Evolutionary conservation across 2,113 vertebrate species (phyloP).

Genomic region (Grus americana): DNA sequence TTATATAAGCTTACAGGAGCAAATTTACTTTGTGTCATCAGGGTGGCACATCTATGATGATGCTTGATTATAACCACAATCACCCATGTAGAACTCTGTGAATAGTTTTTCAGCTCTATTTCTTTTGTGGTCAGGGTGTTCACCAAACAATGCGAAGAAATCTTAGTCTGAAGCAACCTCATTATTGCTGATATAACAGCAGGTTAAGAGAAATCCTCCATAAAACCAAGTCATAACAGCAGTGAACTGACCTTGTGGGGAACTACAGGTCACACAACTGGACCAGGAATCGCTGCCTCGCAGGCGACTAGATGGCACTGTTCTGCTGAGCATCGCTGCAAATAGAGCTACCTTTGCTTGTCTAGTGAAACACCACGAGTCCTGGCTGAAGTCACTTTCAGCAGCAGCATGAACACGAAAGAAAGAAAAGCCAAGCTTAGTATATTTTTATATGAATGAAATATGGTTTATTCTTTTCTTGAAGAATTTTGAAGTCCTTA

Average conservation of each 20-base stretch:
- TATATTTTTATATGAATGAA: not conserved
- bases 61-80: not conserved
- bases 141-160: not conserved
- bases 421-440: not conserved
- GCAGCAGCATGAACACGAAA: not conserved
- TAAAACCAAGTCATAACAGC: not conserved
- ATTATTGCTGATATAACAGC: not conserved
- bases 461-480: not conserved
- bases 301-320: constrained; percentile 16
- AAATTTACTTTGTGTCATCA: not conserved
- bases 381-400: not conserved
- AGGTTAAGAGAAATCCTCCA: not conserved
- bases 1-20: not conserved
- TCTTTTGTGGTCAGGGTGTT: not conserved
- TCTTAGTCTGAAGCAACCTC: not conserved
- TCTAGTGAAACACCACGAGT: not conserved
- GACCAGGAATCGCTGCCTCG: rapidly evolving
- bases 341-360: not conserved
- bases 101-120: not conserved
- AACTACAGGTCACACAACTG: not conserved
- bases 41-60: not conserved
- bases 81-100: not conserved
- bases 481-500: not conserved
- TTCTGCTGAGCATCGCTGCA: not conserved
- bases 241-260: not conserved